These are phyloP conservation scores for Romanogobio albipinnatus DNA, from an alignment of 2,113 vertebrate species.

Conservation along the genomic window DNA sequence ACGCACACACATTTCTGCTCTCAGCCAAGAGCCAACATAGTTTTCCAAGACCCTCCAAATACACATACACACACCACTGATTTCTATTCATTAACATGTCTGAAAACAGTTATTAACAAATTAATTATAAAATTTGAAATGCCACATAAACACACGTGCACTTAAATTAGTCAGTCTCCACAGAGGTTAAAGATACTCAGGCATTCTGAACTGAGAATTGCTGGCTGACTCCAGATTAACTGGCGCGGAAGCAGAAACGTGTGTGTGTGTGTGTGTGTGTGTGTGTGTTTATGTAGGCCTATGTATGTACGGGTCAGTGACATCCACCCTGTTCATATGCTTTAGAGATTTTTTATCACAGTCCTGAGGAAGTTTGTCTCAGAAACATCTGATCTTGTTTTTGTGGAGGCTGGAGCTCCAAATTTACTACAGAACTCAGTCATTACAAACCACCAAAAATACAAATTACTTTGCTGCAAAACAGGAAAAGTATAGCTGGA, in stretches of 20 bases:
- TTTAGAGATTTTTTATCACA: background rate
- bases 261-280: background rate
- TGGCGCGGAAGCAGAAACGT: background rate
- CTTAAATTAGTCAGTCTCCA: background rate
- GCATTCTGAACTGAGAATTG: background rate
- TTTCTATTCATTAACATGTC: background rate
- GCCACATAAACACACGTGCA: background rate
- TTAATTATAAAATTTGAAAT: background rate
- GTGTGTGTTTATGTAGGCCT: background rate
- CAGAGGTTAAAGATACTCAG: background rate
- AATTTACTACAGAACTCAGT: no score
- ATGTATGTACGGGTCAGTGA: background rate
- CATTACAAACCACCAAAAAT: background rate
- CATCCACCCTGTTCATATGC: constrained; percentile 26
- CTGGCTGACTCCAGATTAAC: background rate
- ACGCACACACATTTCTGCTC: constrained; percentile 4
- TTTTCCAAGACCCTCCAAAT: constrained; percentile 2
- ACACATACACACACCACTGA: background rate
- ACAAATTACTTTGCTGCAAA: background rate
- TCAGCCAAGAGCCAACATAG: no score
- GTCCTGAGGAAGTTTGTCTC: background rate
- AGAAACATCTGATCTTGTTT: constrained; percentile 8
- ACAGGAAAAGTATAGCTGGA: no score
- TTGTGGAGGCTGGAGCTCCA: background rate
- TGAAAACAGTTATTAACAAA: background rate